Base-by-base conservation (phyloP, 1,140 invertebrate species). In the Fragariocoptes setiger region DNA sequence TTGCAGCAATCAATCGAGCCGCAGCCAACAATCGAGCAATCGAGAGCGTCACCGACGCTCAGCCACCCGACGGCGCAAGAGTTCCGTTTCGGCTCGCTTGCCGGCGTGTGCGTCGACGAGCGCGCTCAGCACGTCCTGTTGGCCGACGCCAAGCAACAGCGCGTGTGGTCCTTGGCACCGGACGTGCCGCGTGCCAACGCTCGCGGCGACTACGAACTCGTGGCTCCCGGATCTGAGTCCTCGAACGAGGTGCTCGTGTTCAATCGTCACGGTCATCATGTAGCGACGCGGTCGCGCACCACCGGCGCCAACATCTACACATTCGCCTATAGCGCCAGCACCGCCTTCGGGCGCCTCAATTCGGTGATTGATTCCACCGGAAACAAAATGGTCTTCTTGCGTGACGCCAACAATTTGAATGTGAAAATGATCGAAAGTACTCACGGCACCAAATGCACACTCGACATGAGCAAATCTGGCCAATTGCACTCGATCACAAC, bases 311-410 rank as follows among this genome's bases (percentile, higher is more conserved):
- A 73, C 1, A 67, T 80, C 50, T 92, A 90, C 55, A 77, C 78
- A 19, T 94, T 92, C 61, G 64, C 85, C 1, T 94, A 95, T 58
- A 86, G 75, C 16, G 88, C 90, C 54, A 92, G 92, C 51, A 88
- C 82, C 2, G 83, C 77, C 52, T 85, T 86, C 51, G 85, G 85
- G 1, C 82, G 83, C 55, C 60, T 95, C 17, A 79, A 74, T 1
- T 80, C 75, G 3, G 77, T 94, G 0, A 80, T 75, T 1, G 83
- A 90, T 57, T 74, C 74, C 38, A 77, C 77, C 14, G 78, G 78
- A 14, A 90, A 88, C 53, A 82, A 90, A 60, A 76, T 86, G 46
- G 69, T 78, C 52, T 75, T 94, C 53, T 60, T 82, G 14, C 64
- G 83, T 39, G 80, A 90, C 57, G 83, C 83, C 51, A 77, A 44